A percentile compares a stretch with the other conserved stretches of the same genome.
These are phyloP conservation scores for Ictalurus furcatus DNA, from an alignment of 2,113 vertebrate species.

Conservation along the genomic window DNA sequence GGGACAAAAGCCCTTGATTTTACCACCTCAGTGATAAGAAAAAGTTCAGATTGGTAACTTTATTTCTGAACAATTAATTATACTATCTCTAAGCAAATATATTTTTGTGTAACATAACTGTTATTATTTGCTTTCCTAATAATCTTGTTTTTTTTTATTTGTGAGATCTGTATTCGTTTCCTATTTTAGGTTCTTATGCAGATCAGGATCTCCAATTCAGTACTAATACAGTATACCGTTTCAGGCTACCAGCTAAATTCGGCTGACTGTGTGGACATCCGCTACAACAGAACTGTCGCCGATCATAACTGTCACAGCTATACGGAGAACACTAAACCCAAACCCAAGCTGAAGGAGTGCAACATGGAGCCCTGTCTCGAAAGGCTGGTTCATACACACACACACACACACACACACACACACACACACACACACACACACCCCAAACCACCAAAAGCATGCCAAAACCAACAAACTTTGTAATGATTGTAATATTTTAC, in stretches of 20 bases:
- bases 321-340: slow-evolving; percentile 90
- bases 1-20: too few species aligned
- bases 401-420: slow-evolving; percentile 4
- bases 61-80: too few species aligned
- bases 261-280: slow-evolving; percentile 87
- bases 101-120: too few species aligned
- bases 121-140: neutral
- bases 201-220: neutral
- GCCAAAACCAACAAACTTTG: slow-evolving; percentile 25
- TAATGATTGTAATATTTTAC: neutral
- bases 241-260: slow-evolving; percentile 94
- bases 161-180: neutral
- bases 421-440: slow-evolving; percentile 14
- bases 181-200: neutral
- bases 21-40: neutral
- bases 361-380: slow-evolving; percentile 91
- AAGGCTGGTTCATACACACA: slow-evolving; percentile 65
- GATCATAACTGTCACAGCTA: slow-evolving; percentile 88
- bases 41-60: neutral
- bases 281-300: slow-evolving; percentile 80
- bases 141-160: neutral
- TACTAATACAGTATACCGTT: neutral
- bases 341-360: slow-evolving; percentile 90
- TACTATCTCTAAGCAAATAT: too few species aligned
- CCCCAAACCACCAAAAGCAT: slow-evolving; percentile 13